A percentile compares a stretch with the other conserved stretches of the same genome.
Evolutionary conservation across 2,888 invertebrate species (phyloP).

Genomic region (Synanthedon tipuliformis): DNA sequence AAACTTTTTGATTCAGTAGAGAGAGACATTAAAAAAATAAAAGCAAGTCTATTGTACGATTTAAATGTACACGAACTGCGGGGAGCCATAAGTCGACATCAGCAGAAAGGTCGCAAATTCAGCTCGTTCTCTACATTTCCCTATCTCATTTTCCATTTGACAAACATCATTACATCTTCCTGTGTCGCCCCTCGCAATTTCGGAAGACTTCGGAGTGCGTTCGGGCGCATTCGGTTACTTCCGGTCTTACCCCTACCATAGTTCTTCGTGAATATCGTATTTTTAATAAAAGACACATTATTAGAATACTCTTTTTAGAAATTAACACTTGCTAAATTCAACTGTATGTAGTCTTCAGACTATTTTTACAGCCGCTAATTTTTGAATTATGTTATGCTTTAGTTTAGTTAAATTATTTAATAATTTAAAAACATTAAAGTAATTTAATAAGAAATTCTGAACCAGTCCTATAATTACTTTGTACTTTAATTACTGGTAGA

Average conservation of each 20-base stretch:
- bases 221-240: slow-evolving; percentile 38
- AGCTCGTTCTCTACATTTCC: slow-evolving; percentile 55
- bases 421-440: no score
- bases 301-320: neutral
- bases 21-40: no score
- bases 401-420: no score
- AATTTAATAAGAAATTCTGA: neutral
- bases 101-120: slow-evolving; percentile 56
- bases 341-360: no score
- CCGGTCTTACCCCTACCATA: slow-evolving; percentile 14
- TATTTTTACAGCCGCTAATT: no score
- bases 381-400: no score
- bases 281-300: neutral
- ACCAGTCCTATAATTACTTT: neutral
- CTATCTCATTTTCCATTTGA: slow-evolving; percentile 71
- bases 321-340: no score
- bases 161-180: slow-evolving; percentile 69
- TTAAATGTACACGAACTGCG: slow-evolving; percentile 8
- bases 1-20: no score
- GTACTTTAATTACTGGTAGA: slow-evolving; percentile 1
- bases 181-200: slow-evolving; percentile 47
- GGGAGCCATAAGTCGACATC: slow-evolving; percentile 23
- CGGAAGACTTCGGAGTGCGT: slow-evolving; percentile 41
- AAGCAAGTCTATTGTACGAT: no score
- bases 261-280: neutral